Percentiles rank a stretch among this genome's conserved stretches.
Evolutionary conservation across 2,888 invertebrate genomes (phyloP).

Genomic region (Cheilosia scutellata): DNA sequence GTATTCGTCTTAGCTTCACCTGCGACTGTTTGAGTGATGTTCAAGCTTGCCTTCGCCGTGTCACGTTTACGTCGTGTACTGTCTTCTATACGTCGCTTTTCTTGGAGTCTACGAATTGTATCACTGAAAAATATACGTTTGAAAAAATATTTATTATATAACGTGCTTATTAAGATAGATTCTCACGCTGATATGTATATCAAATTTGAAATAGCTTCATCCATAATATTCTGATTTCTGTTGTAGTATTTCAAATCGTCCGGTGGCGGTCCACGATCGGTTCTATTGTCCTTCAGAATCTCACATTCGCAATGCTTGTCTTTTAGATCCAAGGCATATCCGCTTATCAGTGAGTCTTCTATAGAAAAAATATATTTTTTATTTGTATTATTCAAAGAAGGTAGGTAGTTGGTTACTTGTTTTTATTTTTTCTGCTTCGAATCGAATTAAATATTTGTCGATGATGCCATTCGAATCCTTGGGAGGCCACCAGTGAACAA

Average conservation of each 20-base stretch:
- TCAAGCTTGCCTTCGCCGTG: neutral
- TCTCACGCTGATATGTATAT: conserved; percentile 80
- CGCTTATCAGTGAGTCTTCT: conserved; percentile 10
- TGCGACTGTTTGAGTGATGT: neutral
- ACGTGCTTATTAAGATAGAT: neutral
- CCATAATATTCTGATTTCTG: conserved; percentile 78
- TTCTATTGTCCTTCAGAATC: neutral
- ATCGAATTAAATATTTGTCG: conserved; percentile 78
- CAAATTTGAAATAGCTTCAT: conserved; percentile 79
- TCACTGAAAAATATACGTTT: neutral
- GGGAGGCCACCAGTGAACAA: conserved; percentile 83
- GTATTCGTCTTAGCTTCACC: neutral
- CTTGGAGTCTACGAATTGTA: neutral
- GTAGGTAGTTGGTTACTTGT: conserved; percentile 28
- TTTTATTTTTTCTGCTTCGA: conserved; percentile 57
- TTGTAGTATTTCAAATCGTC: conserved; percentile 80
- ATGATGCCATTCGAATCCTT: conserved; percentile 80
- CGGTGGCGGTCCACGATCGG: conserved; percentile 78
- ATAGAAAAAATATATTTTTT: neutral
- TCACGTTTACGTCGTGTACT: conserved; percentile 45
- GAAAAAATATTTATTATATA: neutral
- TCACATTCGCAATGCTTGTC: conserved; percentile 43
- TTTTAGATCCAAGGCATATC: neutral
- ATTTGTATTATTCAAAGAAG: neutral
- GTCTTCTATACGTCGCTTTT: conserved; percentile 30